These are phyloP conservation scores for Pandemis heparana DNA, from an alignment of 2,888 invertebrate genomes.

Conservation along the genomic window DNA sequence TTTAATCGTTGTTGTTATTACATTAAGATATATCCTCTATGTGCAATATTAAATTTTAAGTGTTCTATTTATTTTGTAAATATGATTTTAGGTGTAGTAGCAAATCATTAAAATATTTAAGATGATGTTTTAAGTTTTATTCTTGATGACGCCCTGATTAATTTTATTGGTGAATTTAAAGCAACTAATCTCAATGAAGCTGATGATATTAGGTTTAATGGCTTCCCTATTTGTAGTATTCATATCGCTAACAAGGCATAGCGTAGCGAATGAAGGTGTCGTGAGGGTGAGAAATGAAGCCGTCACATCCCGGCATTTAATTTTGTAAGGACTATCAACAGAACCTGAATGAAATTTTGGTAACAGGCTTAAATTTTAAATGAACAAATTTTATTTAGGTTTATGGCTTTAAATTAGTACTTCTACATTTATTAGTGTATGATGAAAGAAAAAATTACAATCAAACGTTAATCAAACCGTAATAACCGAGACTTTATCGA, in stretches of 20 bases:
- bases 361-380: background rate
- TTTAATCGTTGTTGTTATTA: slow-evolving; percentile 76
- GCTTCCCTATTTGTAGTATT: slow-evolving; percentile 50
- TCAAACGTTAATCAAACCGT: too few relatives aligned
- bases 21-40: slow-evolving; percentile 65
- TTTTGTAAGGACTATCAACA: slow-evolving; percentile 26
- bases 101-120: slow-evolving; percentile 63
- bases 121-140: slow-evolving; percentile 48
- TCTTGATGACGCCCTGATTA: slow-evolving; percentile 33
- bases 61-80: slow-evolving; percentile 76
- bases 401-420: too few relatives aligned
- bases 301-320: slow-evolving; percentile 51
- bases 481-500: too few relatives aligned
- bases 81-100: slow-evolving; percentile 65
- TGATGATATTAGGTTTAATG: slow-evolving; percentile 40
- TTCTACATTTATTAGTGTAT: too few relatives aligned
- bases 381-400: too few relatives aligned
- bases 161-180: background rate
- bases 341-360: slow-evolving; percentile 22
- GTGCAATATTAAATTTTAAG: slow-evolving; percentile 83
- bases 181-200: background rate
- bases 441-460: too few relatives aligned
- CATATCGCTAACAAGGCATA: slow-evolving; percentile 61
- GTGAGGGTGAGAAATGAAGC: slow-evolving; percentile 63
- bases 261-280: slow-evolving; percentile 58